phyloP scores from a whole-genome alignment of 2,113 vertebrate genomes.

The Lycaon pictus region DNA sequence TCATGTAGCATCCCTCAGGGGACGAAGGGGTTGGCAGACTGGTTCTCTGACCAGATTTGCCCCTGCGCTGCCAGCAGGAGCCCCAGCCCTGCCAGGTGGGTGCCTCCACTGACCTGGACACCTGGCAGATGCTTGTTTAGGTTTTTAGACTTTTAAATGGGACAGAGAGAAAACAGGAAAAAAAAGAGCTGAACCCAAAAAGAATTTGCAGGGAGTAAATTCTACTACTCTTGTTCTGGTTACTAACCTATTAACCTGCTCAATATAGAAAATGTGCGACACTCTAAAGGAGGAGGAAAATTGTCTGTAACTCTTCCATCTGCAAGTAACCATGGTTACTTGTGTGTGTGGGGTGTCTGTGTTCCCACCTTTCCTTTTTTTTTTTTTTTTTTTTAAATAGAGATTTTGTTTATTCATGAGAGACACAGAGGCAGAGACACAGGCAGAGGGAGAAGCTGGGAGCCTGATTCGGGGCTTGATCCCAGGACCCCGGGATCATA shows the following conservation, averaged over 20 bases:
- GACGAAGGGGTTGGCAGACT: fast-evolving
- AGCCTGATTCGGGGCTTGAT: too few species aligned
- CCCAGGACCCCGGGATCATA: too few species aligned
- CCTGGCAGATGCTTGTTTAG: fast-evolving
- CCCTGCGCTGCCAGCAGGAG: not conserved
- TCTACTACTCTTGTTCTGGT: not conserved
- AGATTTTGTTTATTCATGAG: too few species aligned
- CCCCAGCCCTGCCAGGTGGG: not conserved
- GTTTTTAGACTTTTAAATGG: not conserved
- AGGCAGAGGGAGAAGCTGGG: too few species aligned
- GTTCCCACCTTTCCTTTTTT: too few species aligned
- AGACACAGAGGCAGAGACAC: too few species aligned
- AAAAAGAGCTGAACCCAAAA: not conserved
- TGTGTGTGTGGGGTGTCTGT: too few species aligned
- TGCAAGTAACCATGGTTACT: fast-evolving
- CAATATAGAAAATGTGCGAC: not conserved
- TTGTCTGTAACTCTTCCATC: fast-evolving
- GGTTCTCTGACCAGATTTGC: not conserved
- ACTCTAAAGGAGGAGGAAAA: fast-evolving
- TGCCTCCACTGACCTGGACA: fast-evolving
- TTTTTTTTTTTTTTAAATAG: too few species aligned
- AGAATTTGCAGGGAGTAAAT: not conserved
- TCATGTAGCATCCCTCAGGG: fast-evolving
- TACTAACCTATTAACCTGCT: fast-evolving
- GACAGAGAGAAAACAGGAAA: not conserved